Conservation (phyloP, 92 coral and sea anemone genomes). For the Zoanthus solanderi region DNA sequence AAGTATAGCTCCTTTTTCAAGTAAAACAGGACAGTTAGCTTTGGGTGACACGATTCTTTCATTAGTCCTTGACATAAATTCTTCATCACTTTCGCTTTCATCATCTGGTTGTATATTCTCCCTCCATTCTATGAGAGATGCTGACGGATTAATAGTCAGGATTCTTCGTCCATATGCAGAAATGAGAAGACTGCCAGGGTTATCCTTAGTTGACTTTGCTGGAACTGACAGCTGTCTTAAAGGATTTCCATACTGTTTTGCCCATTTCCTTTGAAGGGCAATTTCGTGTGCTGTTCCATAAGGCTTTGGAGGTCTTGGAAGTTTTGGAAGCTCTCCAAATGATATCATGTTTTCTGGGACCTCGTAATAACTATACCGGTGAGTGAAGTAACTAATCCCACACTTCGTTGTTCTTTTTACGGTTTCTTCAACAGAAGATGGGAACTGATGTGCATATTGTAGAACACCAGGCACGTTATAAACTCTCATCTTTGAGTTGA, state of each 20-base stretch:
- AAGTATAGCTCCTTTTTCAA: slow-evolving; percentile 54
- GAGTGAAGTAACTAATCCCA: slow-evolving; percentile 50
- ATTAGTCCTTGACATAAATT: slow-evolving; percentile 13
- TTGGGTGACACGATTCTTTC: neutral
- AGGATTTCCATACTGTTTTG: slow-evolving; percentile 33
- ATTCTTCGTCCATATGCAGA: slow-evolving; percentile 49
- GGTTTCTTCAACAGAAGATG: slow-evolving; percentile 54
- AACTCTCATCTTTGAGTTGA: slow-evolving; percentile 59
- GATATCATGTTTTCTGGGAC: slow-evolving; percentile 45
- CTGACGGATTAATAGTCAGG: slow-evolving; percentile 32
- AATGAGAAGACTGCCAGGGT: slow-evolving; percentile 40
- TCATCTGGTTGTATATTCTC: slow-evolving; percentile 12
- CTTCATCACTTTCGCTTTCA: slow-evolving; percentile 36
- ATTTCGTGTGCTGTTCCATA: slow-evolving; percentile 31
- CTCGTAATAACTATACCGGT: slow-evolving; percentile 44
- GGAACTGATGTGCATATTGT: slow-evolving; percentile 54
- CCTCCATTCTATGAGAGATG: slow-evolving; percentile 33
- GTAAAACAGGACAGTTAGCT: neutral
- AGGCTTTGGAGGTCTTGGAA: slow-evolving; percentile 38
- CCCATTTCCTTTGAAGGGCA: slow-evolving; percentile 28
- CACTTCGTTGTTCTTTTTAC: slow-evolving; percentile 52
- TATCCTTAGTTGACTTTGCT: slow-evolving; percentile 36
- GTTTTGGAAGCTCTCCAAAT: slow-evolving; percentile 53
- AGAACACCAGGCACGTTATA: slow-evolving; percentile 47
- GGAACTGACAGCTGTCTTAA: slow-evolving; percentile 49